phyloP scores from a whole-genome alignment of 2,113 vertebrate species.

The Tretioscincus oriximinensis region DNA sequence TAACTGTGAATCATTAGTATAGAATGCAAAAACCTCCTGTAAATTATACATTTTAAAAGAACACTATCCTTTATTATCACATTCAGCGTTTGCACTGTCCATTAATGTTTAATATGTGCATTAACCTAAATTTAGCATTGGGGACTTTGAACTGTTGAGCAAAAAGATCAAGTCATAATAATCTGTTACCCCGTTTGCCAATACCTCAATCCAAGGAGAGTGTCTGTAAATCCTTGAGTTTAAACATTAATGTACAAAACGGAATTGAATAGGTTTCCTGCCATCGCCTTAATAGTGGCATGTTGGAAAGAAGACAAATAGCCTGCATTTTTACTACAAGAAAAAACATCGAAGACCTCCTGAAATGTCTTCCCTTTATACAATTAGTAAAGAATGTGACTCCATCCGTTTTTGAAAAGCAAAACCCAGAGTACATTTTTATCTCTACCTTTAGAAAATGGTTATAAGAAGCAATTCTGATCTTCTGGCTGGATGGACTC shows the following conservation, averaged over 20 bases:
- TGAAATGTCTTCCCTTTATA: too few species aligned
- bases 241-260: neutral
- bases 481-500: too few species aligned
- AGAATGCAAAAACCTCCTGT: neutral
- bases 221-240: neutral
- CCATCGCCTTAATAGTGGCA: neutral
- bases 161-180: neutral
- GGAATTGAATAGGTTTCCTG: neutral
- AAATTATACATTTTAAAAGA: slow-evolving; percentile 25
- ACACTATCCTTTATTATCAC: slow-evolving; percentile 11
- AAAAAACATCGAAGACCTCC: too few species aligned
- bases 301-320: too few species aligned
- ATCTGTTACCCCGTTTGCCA: neutral
- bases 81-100: neutral
- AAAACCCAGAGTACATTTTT: too few species aligned
- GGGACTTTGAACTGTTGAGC: slow-evolving; percentile 5
- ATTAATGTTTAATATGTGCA: slow-evolving; percentile 36
- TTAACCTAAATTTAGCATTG: slow-evolving; percentile 27
- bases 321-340: too few species aligned
- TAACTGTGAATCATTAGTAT: slow-evolving; percentile 16
- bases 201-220: neutral
- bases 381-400: too few species aligned
- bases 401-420: too few species aligned
- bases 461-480: too few species aligned
- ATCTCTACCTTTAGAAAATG: too few species aligned